Evolutionary conservation across 2,888 invertebrate species (phyloP).

Genomic region (Caenorhabditis sp.): DNA sequence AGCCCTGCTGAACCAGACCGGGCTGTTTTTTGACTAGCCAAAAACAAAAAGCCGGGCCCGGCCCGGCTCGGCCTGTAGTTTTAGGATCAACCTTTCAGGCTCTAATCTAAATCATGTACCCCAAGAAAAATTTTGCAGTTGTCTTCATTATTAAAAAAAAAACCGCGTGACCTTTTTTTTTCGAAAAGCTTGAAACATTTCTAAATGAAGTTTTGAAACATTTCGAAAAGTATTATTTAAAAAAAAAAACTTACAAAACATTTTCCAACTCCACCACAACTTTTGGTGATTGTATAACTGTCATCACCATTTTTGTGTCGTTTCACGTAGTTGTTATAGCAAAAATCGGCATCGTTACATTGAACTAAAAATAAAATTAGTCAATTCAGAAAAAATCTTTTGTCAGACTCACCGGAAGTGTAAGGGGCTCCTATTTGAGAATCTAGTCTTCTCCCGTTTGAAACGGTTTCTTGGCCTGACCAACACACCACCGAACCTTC

Average conservation of each 20-base stretch:
- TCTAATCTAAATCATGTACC: no score
- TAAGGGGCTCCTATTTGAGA: constrained; percentile 29
- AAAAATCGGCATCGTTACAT: constrained; percentile 47
- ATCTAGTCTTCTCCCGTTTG: constrained; percentile 25
- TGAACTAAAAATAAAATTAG: constrained; percentile 25
- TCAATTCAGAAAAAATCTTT: not conserved
- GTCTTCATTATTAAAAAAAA: no score
- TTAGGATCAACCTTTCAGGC: no score
- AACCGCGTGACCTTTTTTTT: no score
- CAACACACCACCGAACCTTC: constrained; percentile 34
- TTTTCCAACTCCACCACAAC: constrained; percentile 50
- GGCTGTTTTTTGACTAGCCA: no score
- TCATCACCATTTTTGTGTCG: constrained; percentile 46
- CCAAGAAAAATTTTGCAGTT: no score
- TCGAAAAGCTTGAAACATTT: not conserved
- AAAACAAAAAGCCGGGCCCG: no score
- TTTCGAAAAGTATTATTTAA: not conserved
- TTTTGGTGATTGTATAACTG: constrained; percentile 47
- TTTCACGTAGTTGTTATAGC: constrained; percentile 48
- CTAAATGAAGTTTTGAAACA: not conserved
- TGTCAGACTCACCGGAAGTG: constrained; percentile 15
- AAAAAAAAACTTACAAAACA: constrained; percentile 43
- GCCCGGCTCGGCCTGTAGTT: no score
- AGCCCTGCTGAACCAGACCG: no score
- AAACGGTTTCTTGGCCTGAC: constrained; percentile 33